phyloP scores from a whole-genome alignment of 1,140 invertebrate genomes.

The Colletes latitarsis region DNA sequence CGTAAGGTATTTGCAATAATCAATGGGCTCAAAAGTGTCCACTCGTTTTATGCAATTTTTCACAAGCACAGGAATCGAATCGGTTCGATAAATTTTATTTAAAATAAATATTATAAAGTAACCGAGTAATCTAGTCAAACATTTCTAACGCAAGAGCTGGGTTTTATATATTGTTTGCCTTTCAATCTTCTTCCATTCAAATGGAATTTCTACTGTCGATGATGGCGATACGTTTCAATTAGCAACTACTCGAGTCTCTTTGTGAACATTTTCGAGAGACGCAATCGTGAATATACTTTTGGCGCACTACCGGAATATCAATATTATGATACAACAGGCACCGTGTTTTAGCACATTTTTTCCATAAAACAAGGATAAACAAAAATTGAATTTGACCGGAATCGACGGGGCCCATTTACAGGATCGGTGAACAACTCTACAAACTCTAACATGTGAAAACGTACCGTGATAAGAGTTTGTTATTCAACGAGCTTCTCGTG shows the following conservation, averaged over 20 bases:
- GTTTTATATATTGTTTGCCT: neutral
- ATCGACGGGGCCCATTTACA: neutral
- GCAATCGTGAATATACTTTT: neutral
- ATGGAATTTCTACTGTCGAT: constrained; percentile 27
- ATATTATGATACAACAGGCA: constrained; percentile 28
- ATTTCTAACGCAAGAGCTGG: neutral
- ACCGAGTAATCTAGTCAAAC: neutral
- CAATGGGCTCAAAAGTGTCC: neutral
- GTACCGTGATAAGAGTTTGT: neutral
- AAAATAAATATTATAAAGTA: too few species aligned
- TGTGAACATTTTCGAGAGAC: neutral
- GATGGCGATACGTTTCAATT: constrained; percentile 20
- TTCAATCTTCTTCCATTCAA: neutral
- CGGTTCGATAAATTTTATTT: neutral
- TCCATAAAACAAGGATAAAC: constrained; percentile 21
- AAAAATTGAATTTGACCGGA: constrained; percentile 26
- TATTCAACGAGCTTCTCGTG: neutral
- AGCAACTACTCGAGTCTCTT: constrained; percentile 18
- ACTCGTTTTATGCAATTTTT: neutral
- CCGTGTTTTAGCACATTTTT: constrained; percentile 59
- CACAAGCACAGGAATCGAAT: neutral
- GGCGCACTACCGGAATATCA: neutral
- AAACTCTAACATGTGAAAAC: neutral
- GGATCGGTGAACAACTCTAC: neutral
- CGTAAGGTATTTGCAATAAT: too few species aligned